A percentile compares a stretch with the other conserved stretches of the same genome.
Evolutionary conservation across 1,140 invertebrate species (phyloP).

Genomic region (Orchestia grillus): DNA sequence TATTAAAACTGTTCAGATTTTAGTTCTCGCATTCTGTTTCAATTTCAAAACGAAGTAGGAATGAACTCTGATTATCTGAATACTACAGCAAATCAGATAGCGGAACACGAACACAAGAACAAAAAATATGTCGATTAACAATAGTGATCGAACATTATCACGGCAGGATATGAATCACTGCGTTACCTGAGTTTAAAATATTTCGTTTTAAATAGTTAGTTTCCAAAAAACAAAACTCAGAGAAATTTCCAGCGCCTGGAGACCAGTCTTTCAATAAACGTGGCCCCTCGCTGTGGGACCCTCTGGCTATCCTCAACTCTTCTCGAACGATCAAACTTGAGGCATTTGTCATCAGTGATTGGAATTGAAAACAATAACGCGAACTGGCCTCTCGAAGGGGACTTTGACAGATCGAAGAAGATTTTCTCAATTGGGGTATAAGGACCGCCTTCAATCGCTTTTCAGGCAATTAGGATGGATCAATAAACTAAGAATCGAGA

Average conservation of each 20-base stretch:
- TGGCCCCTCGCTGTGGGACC: neutral
- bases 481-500: neutral
- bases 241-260: neutral
- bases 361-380: constrained; percentile 49
- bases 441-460: neutral
- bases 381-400: constrained; percentile 15
- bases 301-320: constrained; percentile 1
- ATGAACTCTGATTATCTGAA: neutral
- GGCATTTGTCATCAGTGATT: constrained; percentile 41
- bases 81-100: neutral
- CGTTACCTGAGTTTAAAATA: neutral
- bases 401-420: constrained; percentile 22
- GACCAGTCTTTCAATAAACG: neutral
- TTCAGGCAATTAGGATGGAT: neutral
- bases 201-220: neutral
- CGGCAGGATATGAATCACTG: neutral
- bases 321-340: constrained; percentile 37
- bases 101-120: neutral
- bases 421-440: neutral
- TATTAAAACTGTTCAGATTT: neutral
- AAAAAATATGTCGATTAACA: no score
- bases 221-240: neutral
- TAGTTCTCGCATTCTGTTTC: neutral
- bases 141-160: neutral
- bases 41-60: neutral